Base-by-base conservation (phyloP, 1,140 invertebrate species). In the Drosophila nigromelanica region DNA sequence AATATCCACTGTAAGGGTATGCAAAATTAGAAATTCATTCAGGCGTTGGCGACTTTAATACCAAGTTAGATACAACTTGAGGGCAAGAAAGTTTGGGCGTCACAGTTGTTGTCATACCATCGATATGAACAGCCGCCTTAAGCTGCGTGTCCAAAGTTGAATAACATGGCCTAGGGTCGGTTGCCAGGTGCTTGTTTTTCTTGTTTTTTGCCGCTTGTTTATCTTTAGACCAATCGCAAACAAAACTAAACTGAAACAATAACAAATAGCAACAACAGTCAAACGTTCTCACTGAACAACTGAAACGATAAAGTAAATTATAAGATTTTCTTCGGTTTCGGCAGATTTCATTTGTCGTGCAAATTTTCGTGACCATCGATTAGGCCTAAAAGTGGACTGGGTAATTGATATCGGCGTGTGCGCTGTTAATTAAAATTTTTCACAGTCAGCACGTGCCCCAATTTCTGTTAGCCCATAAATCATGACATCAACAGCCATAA, bases 351-450 rank as follows among this genome's bases (percentile, higher is more conserved):
- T 87, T 87, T 66, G 63, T 71, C 40, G 40, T 60, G 47, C 43
- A 64, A 60, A 61, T 69, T 73, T 21, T 11, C 15, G 55, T 8
- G 69, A 33, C 42, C 42, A 71, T 78, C 64, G 64, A 76, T 73
- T 52, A 24, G 39, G 10, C 30, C 11, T 5, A 3, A 24, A 33
- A 18, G 24, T 75, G 66, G 75, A 71, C 50, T 74, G 75, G 60
- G 71, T 78, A 78, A 78, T 74, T 75, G 75, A 74, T 64, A 51
- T 64, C 58, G 72, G 71, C 66, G 59, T 72, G 62, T 61, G 69
- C 61, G 67, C 59, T 71, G 72, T 78, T 86, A 87, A 86, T 86
- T 86, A 86, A 86, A 87, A 86, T 87, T 87, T 82, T 86, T 72
- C 62, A 79, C 52, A 73, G 56, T n/a, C n/a, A 11, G 59, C 82